Base-by-base conservation (phyloP, 2,888 invertebrate genomes). In the Sepioteuthis lessoniana region DNA sequence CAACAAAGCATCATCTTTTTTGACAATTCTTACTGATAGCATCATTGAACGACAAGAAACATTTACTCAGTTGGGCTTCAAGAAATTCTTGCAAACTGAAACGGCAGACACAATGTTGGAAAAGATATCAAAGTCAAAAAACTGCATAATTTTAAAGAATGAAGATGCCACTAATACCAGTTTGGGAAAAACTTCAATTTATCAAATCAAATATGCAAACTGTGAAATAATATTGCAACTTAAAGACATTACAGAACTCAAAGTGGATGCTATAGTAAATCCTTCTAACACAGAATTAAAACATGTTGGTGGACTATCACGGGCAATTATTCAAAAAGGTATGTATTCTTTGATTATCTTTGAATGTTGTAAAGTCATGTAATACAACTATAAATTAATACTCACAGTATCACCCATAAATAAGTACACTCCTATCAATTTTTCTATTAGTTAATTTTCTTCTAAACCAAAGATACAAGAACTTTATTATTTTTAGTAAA, bases 281-380 rank as follows among this genome's bases (percentile, higher is more conserved):
- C 95, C 95, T 35, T 95, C 95, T 42, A 95, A 95, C 93, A 93
- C n/a, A 42, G 93, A 94, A 28, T 93, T 95, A 35, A 50, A 95
- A n/a, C 95, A 95, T 91, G 31, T 93, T 31, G 95, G 95, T 37
- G 95, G 95, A 38, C 90, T 95, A 35, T 95, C 95, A n/a, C 60
- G 38, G 90, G 94, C 94, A 38, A 95, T 95, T 94, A 90, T 94
- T 21, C 37, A 93, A 25, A 95, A 95, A 95, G 95, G 95, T 95
- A n/a, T 76, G 55, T 50, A 92, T 50, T 60, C 3, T 35, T 31
- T 93, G 50, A 0, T 31, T 13, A n/a, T 38, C 16, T 46, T 21
- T 25, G 35, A 37, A 31, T 38, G n/a, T 91, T 91, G 10, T 10
- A 90, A 90, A n/a, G 1, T 25, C 21, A 13, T 13, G 16, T 16